phyloP scores from a whole-genome alignment of 2,888 invertebrate species.

The Amphipoea lucens region DNA sequence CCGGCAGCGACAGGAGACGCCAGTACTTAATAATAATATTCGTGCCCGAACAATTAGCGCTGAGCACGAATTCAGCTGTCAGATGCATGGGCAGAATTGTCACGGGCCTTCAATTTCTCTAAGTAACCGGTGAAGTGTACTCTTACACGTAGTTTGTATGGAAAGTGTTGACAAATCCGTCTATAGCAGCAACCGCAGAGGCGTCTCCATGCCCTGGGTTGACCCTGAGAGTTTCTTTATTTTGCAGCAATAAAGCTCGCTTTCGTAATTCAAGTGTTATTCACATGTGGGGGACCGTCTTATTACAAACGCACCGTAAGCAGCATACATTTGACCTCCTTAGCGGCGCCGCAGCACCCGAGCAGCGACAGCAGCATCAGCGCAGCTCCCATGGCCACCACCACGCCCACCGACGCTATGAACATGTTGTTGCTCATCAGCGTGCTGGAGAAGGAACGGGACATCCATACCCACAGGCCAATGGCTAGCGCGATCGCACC shows the following conservation, averaged over 20 bases:
- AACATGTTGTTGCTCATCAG: slow-evolving; percentile 96
- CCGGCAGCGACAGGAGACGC: not conserved
- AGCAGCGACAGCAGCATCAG: slow-evolving; percentile 96
- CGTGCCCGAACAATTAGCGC: not conserved
- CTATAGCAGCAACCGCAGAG: not conserved
- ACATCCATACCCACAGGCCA: slow-evolving; percentile 96
- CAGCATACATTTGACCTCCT: slow-evolving; percentile 98
- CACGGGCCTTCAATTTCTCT: too few relatives aligned
- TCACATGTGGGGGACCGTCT: not conserved
- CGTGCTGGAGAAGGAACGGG: slow-evolving; percentile 95
- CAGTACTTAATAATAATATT: not conserved
- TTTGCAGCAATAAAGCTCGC: not conserved
- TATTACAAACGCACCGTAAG: slow-evolving; percentile 92
- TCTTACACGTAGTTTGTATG: too few relatives aligned
- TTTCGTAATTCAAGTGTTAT: not conserved
- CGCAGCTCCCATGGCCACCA: slow-evolving; percentile 95
- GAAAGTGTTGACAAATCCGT: not conserved
- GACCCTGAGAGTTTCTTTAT: not conserved
- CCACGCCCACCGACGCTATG: slow-evolving; percentile 95
- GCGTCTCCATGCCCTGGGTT: not conserved
- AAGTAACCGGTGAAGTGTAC: too few relatives aligned
- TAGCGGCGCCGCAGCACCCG: slow-evolving; percentile 98
- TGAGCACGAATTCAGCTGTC: not conserved
- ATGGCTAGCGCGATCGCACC: slow-evolving; percentile 94
- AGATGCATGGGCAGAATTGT: not conserved